Base-by-base conservation (phyloP, 2,113 vertebrate species). In the Urocitellus parryii region DNA sequence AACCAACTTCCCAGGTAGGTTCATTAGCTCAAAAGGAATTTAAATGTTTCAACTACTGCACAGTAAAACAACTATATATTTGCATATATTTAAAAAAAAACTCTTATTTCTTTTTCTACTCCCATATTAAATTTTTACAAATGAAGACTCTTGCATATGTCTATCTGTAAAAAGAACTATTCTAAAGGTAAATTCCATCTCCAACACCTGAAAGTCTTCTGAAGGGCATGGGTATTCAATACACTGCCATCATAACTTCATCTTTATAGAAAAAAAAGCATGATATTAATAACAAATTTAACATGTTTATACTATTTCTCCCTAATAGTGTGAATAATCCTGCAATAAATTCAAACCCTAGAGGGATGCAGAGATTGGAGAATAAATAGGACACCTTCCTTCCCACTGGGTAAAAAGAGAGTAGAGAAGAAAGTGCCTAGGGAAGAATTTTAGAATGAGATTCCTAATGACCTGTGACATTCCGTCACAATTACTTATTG, bases 381-480 rank as follows among this genome's bases (percentile, higher is more conserved):
- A 92, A 86, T 88, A 96, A 96, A 83, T 90, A 20, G 78, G 77
- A 82, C 2, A 12, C 34, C 45, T 97, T 85, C 63, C 24, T 85
- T 65, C 32, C 92, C 76, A 81, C 0, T 67, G 85, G 77, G 63
- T 65, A 96, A 22, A 74, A 45, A 63, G 45, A 13, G 4, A 68
- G 53, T 58, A 8, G 77, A 70, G 24, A 88, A 68, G 53, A 48
- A 94, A 81, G 53, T 63, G 20, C 78, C 90, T 42, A 48, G n/a
- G 88, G 77, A 93, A 76, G 65, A 88, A 85, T 86, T 95, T 91
- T 83, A 86, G 68, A 93, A 83, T 48, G 68, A 97, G 67, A 81
- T 90, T 88, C 4, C 7, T 96, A 97, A 97, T 88, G 81, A 74
- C 76, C 76, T 92, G 61, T 85, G 96, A 97, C 96, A 96, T 68